A percentile compares a stretch with the other conserved stretches of the same genome.
Evolutionary conservation across 2,888 invertebrate genomes (phyloP).

Genomic region (Mactromeris polynyma): DNA sequence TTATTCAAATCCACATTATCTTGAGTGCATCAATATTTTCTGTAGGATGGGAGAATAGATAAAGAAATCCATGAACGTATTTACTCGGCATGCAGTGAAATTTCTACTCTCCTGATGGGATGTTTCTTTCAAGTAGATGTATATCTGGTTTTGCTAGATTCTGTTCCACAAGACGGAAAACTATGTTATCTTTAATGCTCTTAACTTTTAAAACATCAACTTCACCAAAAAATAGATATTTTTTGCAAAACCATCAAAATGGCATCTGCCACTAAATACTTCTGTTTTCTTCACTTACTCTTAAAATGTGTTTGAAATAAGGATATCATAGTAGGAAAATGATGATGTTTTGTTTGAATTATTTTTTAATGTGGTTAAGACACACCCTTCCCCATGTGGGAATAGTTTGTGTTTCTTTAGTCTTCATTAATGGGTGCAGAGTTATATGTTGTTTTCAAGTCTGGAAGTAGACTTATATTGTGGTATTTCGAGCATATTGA

Average conservation of each 20-base stretch:
- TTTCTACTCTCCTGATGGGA: not conserved
- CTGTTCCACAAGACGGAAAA: not conserved
- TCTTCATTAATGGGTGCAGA: not conserved
- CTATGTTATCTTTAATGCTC: not conserved
- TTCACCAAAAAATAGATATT: not conserved
- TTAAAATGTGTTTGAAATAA: not conserved
- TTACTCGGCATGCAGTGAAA: not conserved
- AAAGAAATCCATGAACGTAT: not conserved
- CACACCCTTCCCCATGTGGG: not conserved
- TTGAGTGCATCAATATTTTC: not conserved
- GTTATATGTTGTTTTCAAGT: not conserved
- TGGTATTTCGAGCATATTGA: not conserved
- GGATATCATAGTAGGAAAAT: not conserved
- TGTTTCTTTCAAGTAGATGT: not conserved
- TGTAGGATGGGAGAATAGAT: not conserved
- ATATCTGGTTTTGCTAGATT: not conserved
- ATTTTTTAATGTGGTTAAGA: slow-evolving; percentile 6
- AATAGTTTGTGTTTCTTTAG: not conserved
- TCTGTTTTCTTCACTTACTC: not conserved
- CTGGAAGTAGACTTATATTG: not conserved
- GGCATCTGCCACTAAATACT: slow-evolving; percentile 7
- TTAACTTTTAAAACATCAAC: not conserved
- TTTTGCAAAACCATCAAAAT: not conserved
- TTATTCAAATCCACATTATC: not conserved
- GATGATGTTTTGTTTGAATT: not conserved